phyloP scores from a whole-genome alignment of 2,113 vertebrate species.

The Eurypyga helias region DNA sequence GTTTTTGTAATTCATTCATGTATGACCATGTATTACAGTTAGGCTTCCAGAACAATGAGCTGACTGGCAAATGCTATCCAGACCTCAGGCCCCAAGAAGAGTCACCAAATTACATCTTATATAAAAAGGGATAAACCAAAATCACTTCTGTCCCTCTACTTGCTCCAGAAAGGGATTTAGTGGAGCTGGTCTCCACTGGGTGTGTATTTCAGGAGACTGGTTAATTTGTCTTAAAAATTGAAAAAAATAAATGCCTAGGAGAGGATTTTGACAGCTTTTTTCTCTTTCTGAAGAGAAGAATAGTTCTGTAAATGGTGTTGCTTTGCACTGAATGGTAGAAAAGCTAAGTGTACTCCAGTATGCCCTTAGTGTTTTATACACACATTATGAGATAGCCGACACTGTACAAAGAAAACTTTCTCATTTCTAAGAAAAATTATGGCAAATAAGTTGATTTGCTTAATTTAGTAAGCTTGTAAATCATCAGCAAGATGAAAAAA shows the following conservation, averaged over 20 bases:
- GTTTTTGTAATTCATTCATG: neutral
- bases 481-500: neutral
- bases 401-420: neutral
- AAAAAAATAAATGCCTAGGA: constrained; percentile 58
- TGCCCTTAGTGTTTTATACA: neutral
- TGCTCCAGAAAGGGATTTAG: constrained; percentile 74
- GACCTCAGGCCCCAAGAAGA: constrained; percentile 86
- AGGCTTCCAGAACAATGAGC: constrained; percentile 74
- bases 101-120: constrained; percentile 66
- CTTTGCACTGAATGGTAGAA: neutral
- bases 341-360: constrained; percentile 8
- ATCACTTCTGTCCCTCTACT: constrained; percentile 79
- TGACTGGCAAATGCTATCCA: constrained; percentile 70
- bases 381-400: neutral
- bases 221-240: constrained; percentile 68
- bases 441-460: neutral
- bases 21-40: constrained; percentile 44
- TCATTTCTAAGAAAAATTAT: neutral
- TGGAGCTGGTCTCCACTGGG: constrained; percentile 88
- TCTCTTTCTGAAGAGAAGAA: neutral
- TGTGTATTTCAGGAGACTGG: constrained; percentile 77
- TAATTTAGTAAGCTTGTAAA: neutral
- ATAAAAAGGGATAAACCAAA: constrained; percentile 84
- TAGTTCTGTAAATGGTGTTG: neutral
- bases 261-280: constrained; percentile 57